phyloP scores from a whole-genome alignment of 2,797 vertebrate genomes.

The Parauchenoglanis punctatus region DNA sequence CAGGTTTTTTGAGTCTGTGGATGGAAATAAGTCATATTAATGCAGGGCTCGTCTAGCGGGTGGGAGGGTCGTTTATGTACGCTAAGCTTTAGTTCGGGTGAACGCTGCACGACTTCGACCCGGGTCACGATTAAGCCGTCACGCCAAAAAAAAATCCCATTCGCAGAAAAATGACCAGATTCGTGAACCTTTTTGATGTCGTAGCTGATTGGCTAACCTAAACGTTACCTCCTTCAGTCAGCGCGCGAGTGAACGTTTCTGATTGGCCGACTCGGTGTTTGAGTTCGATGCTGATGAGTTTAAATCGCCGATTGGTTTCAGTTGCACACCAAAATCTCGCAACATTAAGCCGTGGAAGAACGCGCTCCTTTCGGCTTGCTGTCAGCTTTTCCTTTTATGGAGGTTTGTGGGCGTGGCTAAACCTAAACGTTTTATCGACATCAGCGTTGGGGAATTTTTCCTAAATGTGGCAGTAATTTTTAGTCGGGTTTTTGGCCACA shows the following conservation, averaged over 20 bases:
- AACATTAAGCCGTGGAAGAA: not conserved
- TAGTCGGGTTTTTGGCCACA: not conserved
- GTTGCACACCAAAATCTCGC: rapidly evolving
- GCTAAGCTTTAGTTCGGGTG: constrained; percentile 67
- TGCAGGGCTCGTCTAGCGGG: constrained; percentile 64
- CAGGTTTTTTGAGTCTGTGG: constrained; percentile 90
- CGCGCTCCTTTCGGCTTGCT: too few species aligned
- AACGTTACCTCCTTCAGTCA: not conserved
- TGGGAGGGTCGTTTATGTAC: constrained; percentile 68
- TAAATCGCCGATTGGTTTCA: not conserved
- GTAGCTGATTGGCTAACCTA: not conserved
- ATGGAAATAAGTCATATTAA: constrained; percentile 84
- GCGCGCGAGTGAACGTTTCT: not conserved
- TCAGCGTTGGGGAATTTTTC: not conserved
- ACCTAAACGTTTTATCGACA: not conserved
- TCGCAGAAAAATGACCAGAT: too few species aligned
- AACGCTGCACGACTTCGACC: constrained; percentile 18
- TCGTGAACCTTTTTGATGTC: not conserved
- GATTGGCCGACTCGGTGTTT: not conserved
- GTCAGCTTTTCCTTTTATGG: not conserved
- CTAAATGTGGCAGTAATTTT: not conserved
- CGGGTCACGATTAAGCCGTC: not conserved
- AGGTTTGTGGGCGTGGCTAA: not conserved
- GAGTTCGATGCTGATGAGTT: not conserved
- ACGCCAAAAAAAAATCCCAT: too few species aligned